Evolutionary conservation across 1,140 invertebrate genomes (phyloP).

Genomic region (Arctopsyche grandis): DNA sequence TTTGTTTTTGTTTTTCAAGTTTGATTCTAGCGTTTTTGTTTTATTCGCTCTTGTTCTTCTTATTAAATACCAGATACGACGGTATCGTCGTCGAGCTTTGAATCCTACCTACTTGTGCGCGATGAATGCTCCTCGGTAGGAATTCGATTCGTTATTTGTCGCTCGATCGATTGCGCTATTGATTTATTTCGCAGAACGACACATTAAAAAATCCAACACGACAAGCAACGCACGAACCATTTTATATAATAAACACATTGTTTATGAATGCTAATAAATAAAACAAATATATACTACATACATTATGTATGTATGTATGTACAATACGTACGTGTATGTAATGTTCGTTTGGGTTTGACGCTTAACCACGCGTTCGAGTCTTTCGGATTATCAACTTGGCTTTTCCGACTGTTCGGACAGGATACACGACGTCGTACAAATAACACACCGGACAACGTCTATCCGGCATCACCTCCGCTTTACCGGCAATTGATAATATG

Average conservation of each 20-base stretch:
- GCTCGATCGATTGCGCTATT: constrained; percentile 10
- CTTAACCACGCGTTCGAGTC: constrained; percentile 3
- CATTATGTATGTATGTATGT: too few species aligned
- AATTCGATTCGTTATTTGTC: constrained; percentile 40
- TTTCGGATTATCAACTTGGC: constrained; percentile 19
- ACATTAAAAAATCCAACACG: too few species aligned
- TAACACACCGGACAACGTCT: constrained; percentile 50
- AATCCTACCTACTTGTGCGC: constrained; percentile 6
- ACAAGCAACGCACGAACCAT: too few species aligned
- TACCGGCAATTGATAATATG: constrained; percentile 47
- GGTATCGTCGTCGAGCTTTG: constrained; percentile 28
- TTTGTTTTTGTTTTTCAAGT: background rate
- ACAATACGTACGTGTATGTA: background rate
- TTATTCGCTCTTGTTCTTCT: constrained; percentile 11
- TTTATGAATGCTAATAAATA: too few species aligned
- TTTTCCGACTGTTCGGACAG: constrained; percentile 39
- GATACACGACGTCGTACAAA: constrained; percentile 54
- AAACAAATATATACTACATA: too few species aligned
- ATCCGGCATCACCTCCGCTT: constrained; percentile 20
- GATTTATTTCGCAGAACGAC: constrained; percentile 38
- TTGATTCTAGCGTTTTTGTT: background rate
- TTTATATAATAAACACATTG: too few species aligned
- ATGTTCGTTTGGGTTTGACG: background rate
- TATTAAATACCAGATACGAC: constrained; percentile 28
- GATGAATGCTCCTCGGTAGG: constrained; percentile 25